Conservation (phyloP, 2,888 invertebrate genomes). For the Stenolophus ochropezus region DNA sequence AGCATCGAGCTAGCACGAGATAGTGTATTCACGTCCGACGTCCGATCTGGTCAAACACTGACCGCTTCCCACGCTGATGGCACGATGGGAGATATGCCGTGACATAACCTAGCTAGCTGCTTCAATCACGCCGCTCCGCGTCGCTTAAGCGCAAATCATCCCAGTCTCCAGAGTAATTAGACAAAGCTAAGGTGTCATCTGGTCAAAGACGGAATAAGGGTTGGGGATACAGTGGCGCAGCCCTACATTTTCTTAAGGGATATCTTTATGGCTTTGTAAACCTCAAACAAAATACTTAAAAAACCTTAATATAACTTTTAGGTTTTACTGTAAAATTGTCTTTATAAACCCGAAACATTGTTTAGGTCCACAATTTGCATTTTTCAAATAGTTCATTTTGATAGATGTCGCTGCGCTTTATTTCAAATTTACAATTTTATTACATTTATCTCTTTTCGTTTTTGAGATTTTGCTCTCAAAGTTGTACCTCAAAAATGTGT, state of each 20-base stretch:
- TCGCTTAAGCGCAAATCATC: constrained; percentile 43
- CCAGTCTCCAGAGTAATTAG: constrained; percentile 24
- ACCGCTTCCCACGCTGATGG: constrained; percentile 8
- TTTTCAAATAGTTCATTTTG: too few relatives aligned
- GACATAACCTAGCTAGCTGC: not conserved
- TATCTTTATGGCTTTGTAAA: not conserved
- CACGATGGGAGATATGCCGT: constrained; percentile 11
- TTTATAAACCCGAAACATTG: too few relatives aligned
- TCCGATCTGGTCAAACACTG: constrained; percentile 43
- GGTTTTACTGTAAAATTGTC: too few relatives aligned
- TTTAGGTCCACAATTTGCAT: too few relatives aligned
- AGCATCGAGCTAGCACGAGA: not conserved
- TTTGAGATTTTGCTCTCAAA: too few relatives aligned
- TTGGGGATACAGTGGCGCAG: not conserved
- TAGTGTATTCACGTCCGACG: constrained; percentile 27
- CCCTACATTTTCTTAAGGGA: not conserved
- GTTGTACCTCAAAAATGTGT: too few relatives aligned
- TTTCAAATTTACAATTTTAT: too few relatives aligned
- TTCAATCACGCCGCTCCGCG: not conserved
- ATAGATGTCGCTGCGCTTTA: too few relatives aligned
- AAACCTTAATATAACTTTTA: too few relatives aligned
- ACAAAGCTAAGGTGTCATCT: constrained; percentile 32
- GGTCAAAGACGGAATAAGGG: constrained; percentile 24
- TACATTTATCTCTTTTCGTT: too few relatives aligned
- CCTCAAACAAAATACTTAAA: too few relatives aligned